Evolutionary conservation across 2,888 invertebrate genomes (phyloP).

Genomic region (Agrochola lota): DNA sequence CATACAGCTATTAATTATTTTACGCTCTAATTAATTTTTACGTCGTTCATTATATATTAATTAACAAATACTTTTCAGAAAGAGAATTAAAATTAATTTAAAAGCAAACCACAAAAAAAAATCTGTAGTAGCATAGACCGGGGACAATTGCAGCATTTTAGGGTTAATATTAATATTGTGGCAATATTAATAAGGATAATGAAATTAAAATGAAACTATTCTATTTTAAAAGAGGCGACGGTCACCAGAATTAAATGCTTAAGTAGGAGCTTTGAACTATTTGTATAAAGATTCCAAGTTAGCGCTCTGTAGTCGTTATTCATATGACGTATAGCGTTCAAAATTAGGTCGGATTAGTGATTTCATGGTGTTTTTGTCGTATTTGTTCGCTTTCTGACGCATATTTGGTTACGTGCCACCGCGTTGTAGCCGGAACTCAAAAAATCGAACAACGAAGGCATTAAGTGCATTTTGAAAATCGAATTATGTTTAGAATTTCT

Average conservation of each 20-base stretch:
- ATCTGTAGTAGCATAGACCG: not conserved
- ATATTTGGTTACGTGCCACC: constrained; percentile 74
- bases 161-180: not conserved
- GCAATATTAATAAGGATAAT: not conserved
- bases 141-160: not conserved
- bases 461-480: constrained; percentile 29
- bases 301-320: constrained; percentile 78
- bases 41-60: constrained; percentile 1
- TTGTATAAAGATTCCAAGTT: constrained; percentile 75
- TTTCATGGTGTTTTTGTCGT: constrained; percentile 79
- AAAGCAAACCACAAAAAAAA: not conserved
- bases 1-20: not conserved
- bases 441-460: constrained; percentile 63
- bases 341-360: constrained; percentile 86
- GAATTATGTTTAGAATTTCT: constrained; percentile 23
- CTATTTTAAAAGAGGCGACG: constrained; percentile 67
- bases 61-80: constrained; percentile 2
- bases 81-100: not conserved
- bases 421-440: constrained; percentile 68
- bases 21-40: not conserved
- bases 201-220: not conserved
- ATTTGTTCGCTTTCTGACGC: constrained; percentile 63
- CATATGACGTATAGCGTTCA: constrained; percentile 81
- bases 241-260: constrained; percentile 63
- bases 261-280: constrained; percentile 66